Evolutionary conservation across 2,888 invertebrate species (phyloP).

Genomic region (Spialia ferax): DNA sequence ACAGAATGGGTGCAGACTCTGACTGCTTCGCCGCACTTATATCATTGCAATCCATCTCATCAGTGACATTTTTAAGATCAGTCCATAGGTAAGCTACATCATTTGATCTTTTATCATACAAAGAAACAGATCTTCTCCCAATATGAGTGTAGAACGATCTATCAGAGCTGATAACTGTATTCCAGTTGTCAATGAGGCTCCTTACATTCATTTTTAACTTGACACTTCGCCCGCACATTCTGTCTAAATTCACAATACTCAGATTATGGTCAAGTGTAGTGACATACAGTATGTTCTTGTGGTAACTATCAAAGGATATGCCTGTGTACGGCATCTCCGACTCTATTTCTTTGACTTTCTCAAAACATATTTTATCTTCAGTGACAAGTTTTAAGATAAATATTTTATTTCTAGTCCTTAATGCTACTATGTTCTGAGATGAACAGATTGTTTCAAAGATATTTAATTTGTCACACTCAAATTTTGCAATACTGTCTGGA

Average conservation of each 20-base stretch:
- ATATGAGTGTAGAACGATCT: constrained; percentile 66
- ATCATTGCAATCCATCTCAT: constrained; percentile 64
- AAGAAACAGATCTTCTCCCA: constrained; percentile 59
- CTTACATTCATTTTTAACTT: constrained; percentile 58
- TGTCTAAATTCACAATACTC: constrained; percentile 72
- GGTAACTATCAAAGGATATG: constrained; percentile 71
- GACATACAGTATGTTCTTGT: constrained; percentile 72
- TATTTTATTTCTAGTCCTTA: constrained; percentile 71
- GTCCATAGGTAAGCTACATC: constrained; percentile 58
- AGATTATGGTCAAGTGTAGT: constrained; percentile 65
- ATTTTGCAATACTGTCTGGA: constrained; percentile 53
- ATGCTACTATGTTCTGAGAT: constrained; percentile 62
- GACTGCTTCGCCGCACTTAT: constrained; percentile 66
- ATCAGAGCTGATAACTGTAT: constrained; percentile 66
- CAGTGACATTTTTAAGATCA: constrained; percentile 58
- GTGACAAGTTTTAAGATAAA: constrained; percentile 64
- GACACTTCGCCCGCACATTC: constrained; percentile 64
- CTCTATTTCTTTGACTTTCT: constrained; percentile 65
- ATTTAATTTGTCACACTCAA: constrained; percentile 60
- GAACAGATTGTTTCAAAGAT: constrained; percentile 74
- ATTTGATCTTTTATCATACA: constrained; percentile 76
- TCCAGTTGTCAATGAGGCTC: constrained; percentile 71
- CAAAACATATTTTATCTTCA: constrained; percentile 54
- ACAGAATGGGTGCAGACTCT: constrained; percentile 52
- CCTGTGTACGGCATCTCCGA: constrained; percentile 71